Evolutionary conservation across 2,888 invertebrate species (phyloP), one percentile per base, ranked within the genome.

Genomic region (Masnerella sp.): DNA sequence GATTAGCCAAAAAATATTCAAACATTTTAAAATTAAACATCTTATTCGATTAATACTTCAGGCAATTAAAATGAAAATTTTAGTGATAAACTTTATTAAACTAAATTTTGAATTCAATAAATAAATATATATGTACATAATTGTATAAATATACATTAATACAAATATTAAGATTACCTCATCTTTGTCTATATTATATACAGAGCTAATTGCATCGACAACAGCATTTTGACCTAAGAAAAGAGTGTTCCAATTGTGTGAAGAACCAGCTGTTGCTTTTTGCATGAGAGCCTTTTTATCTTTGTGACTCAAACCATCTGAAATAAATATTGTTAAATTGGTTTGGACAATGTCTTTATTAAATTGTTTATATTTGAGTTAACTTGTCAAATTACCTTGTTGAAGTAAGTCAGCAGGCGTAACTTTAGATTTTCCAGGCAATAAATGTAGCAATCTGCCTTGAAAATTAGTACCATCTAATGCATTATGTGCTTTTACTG

Each of bases 161-260:
- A n/a, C n/a, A n/a, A n/a, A n/a, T n/a, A n/a, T n/a, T n/a, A n/a
- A n/a, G n/a, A n/a, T 28, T 14, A 97, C 91, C 76, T 93, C 92
- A 82, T 95, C 93, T 88, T 99, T 99, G 0, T 94, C 92, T 0
- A 94, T 94, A 70, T 92, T 92, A 81, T 96, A 96, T 76, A 92
- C 92, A 52, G 93, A 90, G 0, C 98, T 95, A 79, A 99, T 92
- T 0, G 96, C 92, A 82, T 98, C 96, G 0, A 97, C 98, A 0
- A 99, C 94, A 0, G 98, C 97, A 88, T 97, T 96, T 9, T 93
- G 91, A 0, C 97, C 97, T 77, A 99, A 89, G 85, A 99, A 99
- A 45, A 99, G 87, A 0, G 96, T 92, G 88, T 99, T 99, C 99
- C 99, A 99, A 85, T 97, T 98, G 86, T 96, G 94, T 0, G 95